phyloP scores from a whole-genome alignment of 2,888 invertebrate species.

The Stenurella melanura region DNA sequence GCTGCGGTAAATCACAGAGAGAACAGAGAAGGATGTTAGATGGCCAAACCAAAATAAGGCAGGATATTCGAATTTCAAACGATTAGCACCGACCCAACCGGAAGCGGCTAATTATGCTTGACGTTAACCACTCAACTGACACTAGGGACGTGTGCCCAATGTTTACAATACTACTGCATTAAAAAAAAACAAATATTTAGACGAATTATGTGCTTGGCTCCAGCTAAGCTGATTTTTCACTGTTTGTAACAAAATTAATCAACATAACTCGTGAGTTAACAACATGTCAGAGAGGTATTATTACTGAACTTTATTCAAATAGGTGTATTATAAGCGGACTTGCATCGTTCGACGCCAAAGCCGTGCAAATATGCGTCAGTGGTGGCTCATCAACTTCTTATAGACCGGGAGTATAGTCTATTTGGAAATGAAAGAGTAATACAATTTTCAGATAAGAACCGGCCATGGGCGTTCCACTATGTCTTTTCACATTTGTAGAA shows the following conservation, averaged over 20 bases:
- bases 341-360: neutral
- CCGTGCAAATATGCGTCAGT: neutral
- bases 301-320: neutral
- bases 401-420: no score
- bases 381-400: neutral
- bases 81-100: constrained; percentile 71
- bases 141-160: constrained; percentile 67
- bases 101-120: constrained; percentile 73
- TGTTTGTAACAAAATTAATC: neutral
- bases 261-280: neutral
- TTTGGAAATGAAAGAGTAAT: no score
- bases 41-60: constrained; percentile 71
- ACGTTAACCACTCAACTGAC: constrained; percentile 71
- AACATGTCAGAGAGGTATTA: constrained; percentile 7
- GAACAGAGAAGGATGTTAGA: constrained; percentile 62
- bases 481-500: no score
- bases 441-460: no score
- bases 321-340: constrained; percentile 7
- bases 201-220: constrained; percentile 20
- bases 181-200: constrained; percentile 49
- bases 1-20: constrained; percentile 55
- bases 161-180: constrained; percentile 46
- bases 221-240: neutral
- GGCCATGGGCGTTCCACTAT: no score
- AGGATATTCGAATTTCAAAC: constrained; percentile 72